Evolutionary conservation across 2,888 invertebrate species (phyloP).

Genomic region (Agrochola circellaris): DNA sequence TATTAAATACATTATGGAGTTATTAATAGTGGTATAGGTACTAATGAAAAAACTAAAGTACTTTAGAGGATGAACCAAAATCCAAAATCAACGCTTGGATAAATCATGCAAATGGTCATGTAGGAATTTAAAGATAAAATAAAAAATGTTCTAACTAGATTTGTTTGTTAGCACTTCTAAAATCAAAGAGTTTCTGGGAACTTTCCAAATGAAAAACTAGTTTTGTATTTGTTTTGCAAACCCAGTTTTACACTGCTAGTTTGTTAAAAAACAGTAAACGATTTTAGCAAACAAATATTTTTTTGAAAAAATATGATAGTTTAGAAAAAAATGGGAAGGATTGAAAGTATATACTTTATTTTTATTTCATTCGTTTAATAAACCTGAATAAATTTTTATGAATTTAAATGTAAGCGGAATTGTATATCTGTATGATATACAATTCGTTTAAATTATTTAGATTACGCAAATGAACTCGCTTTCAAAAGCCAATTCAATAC

Average conservation of each 20-base stretch:
- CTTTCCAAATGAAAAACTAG: neutral
- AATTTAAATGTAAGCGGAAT: neutral
- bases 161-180: neutral
- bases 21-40: neutral
- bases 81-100: neutral
- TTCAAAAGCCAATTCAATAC: slow-evolving; percentile 6
- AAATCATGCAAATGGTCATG: too few relatives aligned
- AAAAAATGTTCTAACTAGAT: neutral
- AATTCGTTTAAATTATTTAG: neutral
- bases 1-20: too few relatives aligned
- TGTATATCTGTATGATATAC: neutral
- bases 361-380: neutral
- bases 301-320: neutral
- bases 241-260: neutral
- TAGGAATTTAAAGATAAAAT: too few relatives aligned
- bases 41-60: too few relatives aligned
- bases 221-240: neutral
- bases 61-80: neutral
- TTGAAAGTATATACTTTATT: neutral
- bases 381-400: neutral
- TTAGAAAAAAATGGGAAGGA: neutral
- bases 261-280: neutral
- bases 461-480: slow-evolving; percentile 9
- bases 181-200: slow-evolving; percentile 18
- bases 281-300: neutral